Evolutionary conservation across 1,140 invertebrate genomes (phyloP).

Genomic region (Goniozus legneri): DNA sequence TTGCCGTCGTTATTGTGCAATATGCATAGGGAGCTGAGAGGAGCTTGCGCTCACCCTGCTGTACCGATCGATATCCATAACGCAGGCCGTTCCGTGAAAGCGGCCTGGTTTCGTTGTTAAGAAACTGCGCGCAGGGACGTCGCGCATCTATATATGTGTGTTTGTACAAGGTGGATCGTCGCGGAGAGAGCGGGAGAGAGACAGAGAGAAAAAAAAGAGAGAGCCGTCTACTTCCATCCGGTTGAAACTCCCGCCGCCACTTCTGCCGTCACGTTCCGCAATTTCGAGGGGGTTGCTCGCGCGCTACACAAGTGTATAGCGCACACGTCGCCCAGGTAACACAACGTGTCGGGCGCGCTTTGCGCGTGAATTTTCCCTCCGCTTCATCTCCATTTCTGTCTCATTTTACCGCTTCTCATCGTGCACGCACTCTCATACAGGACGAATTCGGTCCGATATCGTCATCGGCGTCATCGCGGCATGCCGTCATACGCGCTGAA

Average conservation of each 20-base stretch:
- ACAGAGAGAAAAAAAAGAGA: background rate
- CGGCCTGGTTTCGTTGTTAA: background rate
- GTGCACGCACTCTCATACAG: constrained; percentile 13
- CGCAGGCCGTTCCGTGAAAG: background rate
- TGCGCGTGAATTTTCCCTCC: constrained; percentile 1
- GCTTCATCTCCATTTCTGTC: constrained; percentile 21
- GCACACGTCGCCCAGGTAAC: too few species aligned
- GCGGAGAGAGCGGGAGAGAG: background rate
- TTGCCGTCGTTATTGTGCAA: constrained; percentile 18
- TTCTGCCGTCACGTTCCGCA: background rate
- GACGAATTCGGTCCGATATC: too few species aligned
- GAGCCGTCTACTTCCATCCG: background rate
- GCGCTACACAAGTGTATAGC: background rate
- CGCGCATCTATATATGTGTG: background rate
- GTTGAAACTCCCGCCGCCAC: constrained; percentile 1
- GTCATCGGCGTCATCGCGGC: too few species aligned
- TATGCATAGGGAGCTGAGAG: background rate
- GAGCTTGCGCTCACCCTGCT: too few species aligned
- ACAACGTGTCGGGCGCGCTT: too few species aligned
- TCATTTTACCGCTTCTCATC: constrained; percentile 14
- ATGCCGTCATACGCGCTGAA: too few species aligned
- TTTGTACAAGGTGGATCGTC: too few species aligned
- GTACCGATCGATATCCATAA: constrained; percentile 19
- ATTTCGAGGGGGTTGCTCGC: constrained; percentile 15
- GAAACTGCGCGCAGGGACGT: background rate